A percentile compares a stretch with the other conserved stretches of the same genome.
Evolutionary conservation across 2,888 invertebrate genomes (phyloP).

Genomic region (Pedicia rivosa): DNA sequence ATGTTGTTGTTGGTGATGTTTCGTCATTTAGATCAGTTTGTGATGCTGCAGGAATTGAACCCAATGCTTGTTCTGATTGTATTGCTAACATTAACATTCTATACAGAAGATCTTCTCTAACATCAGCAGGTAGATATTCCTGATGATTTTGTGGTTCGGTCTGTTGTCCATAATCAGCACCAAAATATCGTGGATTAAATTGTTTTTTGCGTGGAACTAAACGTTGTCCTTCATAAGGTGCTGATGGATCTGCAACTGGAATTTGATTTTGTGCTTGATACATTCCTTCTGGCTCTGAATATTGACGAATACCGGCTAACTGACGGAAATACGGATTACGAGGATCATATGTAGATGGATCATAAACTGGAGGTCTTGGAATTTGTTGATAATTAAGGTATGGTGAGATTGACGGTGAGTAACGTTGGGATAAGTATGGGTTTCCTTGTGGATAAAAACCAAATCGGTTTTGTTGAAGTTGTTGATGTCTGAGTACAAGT

Average conservation of each 20-base stretch:
- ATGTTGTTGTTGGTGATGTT: constrained; percentile 29
- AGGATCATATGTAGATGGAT: constrained; percentile 8
- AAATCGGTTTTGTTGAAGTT: constrained; percentile 30
- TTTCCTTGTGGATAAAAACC: constrained; percentile 27
- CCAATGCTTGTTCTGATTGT: constrained; percentile 44
- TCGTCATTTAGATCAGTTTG: constrained; percentile 17
- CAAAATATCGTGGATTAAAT: constrained; percentile 26
- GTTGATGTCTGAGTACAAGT: constrained; percentile 44
- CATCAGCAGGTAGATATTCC: constrained; percentile 44
- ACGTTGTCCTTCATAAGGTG: constrained; percentile 34
- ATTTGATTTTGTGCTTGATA: constrained; percentile 15
- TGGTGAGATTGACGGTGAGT: neutral
- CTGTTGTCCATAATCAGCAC: constrained; percentile 25
- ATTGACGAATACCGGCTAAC: constrained; percentile 5
- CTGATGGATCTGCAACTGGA: constrained; percentile 14
- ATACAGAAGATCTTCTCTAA: constrained; percentile 51
- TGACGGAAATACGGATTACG: constrained; percentile 8
- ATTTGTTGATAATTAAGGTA: constrained; percentile 9
- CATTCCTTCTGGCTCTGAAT: constrained; percentile 11
- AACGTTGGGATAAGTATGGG: constrained; percentile 8
- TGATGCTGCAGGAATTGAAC: constrained; percentile 15
- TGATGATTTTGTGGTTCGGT: constrained; percentile 29
- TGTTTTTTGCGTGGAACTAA: constrained; percentile 31
- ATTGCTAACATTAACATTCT: constrained; percentile 59
- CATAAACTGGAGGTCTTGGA: constrained; percentile 10